These are phyloP conservation scores for Catocala sponsa DNA, from an alignment of 2,888 invertebrate species.

Conservation along the genomic window DNA sequence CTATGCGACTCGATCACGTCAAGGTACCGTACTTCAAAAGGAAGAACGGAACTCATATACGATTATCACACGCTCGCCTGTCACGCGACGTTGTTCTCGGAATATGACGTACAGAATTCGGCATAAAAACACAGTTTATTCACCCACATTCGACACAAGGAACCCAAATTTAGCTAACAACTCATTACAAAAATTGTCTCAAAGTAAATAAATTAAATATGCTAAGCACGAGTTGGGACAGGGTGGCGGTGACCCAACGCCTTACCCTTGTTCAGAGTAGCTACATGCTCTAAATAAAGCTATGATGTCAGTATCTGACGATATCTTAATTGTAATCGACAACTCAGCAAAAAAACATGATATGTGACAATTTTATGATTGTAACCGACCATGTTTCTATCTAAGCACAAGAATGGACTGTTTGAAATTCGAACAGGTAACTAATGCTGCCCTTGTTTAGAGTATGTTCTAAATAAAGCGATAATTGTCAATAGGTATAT, in stretches of 20 bases:
- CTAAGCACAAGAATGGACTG: not conserved
- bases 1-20: not conserved
- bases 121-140: constrained; percentile 29
- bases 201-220: not conserved
- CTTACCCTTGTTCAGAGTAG: not conserved
- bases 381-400: too few species aligned
- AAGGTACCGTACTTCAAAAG: constrained; percentile 2
- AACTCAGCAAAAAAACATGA: too few species aligned
- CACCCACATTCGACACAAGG: constrained; percentile 13
- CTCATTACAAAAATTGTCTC: constrained; percentile 5
- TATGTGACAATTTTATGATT: too few species aligned
- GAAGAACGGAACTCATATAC: constrained; percentile 1
- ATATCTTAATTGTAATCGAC: not conserved
- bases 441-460: too few species aligned
- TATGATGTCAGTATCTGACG: not conserved
- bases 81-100: constrained; percentile 19
- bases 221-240: not conserved
- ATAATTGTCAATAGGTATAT: not conserved
- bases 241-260: not conserved
- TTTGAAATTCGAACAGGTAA: not conserved
- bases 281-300: not conserved
- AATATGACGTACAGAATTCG: constrained; percentile 18
- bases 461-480: not conserved
- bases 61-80: not conserved
- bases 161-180: constrained; percentile 1